Base-by-base conservation (phyloP, 2,888 invertebrate genomes). In the Hypercompe scribonia region DNA sequence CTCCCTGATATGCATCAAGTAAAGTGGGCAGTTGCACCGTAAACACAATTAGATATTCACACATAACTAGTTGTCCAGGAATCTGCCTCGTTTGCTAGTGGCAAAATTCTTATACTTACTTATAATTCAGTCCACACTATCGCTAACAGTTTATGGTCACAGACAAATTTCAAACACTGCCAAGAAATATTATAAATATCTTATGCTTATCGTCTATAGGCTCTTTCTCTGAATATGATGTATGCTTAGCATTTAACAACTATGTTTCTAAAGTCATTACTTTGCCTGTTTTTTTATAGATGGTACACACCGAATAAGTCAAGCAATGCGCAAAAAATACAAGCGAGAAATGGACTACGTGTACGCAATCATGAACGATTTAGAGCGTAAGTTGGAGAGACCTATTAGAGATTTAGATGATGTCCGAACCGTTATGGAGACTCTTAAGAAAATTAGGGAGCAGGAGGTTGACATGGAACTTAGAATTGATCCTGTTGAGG, bases 381-480 rank as follows among this genome's bases (percentile, higher is more conserved):
- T 99, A 96, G 98, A 98, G 87, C 97, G 98, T 67, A 98, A 98
- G 90, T 93, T 99, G 71, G 98, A 98, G 86, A 96, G 98, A 69
- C 98, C 98, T 24, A 98, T 99, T 80, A 96, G 98, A 70, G 99
- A 99, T 91, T 96, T 99, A 78, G 99, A 99, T 89, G 99, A 99
- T 88, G 99, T 99, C 0, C 96, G 99, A 71, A 97, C 98, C 87
- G 97, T 99, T 65, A 99, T 99, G 98, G 98, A 99, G 78, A 98
- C 98, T 0, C 93, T 99, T 75, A 98, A 98, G 89, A 99, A 99
- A 92, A 98, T 99, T 71, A 96, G 99, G 10, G 99, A 99, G 84
- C 98, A 98, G 89, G 99, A 99, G 93, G 99, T 99, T 31, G 98
- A 99, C 86, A 98, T 99, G 97, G 99, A 99, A 88, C 95, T 99